Evolutionary conservation across 2,888 invertebrate genomes (phyloP), one percentile per base, ranked within the genome.

Genomic region (Dolomedes plantarius): DNA sequence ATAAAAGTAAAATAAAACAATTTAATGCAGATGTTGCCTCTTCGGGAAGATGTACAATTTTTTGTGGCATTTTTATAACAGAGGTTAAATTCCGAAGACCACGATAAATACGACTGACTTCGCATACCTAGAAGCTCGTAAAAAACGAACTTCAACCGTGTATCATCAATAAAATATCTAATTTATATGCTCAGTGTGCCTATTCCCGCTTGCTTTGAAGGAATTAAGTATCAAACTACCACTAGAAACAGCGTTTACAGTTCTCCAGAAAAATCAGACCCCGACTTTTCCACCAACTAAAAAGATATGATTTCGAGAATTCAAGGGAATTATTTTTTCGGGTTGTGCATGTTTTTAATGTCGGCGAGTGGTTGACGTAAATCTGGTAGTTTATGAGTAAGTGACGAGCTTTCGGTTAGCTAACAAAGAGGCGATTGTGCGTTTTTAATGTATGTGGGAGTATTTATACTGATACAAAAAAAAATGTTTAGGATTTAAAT

Each of bases 171-270:
- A 82, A 82, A 82, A 82, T 62, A n/a, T 64, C 76, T 82, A 82
- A 82, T 82, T 82, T 82, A 82, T 82, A 82, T 75, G 69, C 75
- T 41, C 71, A 76, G 69, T 71, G 69, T 32, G 64, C 67, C 82
- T 75, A 82, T 82, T 76, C 82, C 32, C 46, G 23, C 27, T 32
- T 69, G 69, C 46, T 36, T 75, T 71, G 71, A 19, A 64, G 64
- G 82, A 82, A 82, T 82, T 82, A 82, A 82, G 76, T 82, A 82
- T 76, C 82, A 75, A 82, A 82, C 82, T 82, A 82, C 64, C 82
- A 46, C 71, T 76, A 76, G 75, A 76, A 71, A 76, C 46, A 65
- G 71, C 36, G 62, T 82, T 76, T 76, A 82, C 76, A 82, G 82
- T 82, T 82, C 82, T 82, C 36, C 71, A 75, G 82, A 71, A 82